Evolutionary conservation across 2,797 vertebrate genomes (phyloP).

Genomic region (Lepilemur ruficaudatus): DNA sequence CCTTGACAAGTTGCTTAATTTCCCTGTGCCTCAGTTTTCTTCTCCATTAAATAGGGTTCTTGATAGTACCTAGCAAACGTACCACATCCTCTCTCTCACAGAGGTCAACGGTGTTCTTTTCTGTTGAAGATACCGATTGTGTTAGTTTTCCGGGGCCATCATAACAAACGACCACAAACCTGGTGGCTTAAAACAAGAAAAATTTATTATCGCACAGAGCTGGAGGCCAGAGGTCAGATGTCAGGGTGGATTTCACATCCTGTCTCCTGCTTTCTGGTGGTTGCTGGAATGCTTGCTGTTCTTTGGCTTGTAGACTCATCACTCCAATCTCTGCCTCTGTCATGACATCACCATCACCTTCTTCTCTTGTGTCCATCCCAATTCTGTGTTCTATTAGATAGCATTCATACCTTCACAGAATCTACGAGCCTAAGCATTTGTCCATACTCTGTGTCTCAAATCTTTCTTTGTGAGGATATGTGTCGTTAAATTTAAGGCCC

Average conservation of each 20-base stretch:
- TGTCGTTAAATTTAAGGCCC: not conserved
- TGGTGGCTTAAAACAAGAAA: not conserved
- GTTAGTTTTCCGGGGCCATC: not conserved
- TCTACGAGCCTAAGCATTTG: not conserved
- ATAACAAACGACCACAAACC: not conserved
- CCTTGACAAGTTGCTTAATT: not conserved
- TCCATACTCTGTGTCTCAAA: not conserved
- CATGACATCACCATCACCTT: not conserved
- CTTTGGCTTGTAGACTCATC: not conserved
- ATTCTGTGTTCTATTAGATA: not conserved
- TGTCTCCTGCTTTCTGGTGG: not conserved
- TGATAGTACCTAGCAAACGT: not conserved
- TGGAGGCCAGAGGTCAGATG: not conserved
- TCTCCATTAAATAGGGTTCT: not conserved
- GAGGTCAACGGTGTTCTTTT: not conserved
- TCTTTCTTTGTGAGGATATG: not conserved
- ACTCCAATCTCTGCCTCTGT: not conserved
- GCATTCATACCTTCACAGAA: not conserved
- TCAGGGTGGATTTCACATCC: no score
- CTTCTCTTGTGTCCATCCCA: not conserved
- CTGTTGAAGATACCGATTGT: not conserved
- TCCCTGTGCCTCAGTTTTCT: not conserved
- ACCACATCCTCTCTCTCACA: not conserved
- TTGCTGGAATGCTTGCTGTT: rapidly evolving
- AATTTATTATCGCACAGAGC: not conserved